Base-by-base conservation (phyloP, 2,797 vertebrate genomes). In the Gallirallus australis region DNA sequence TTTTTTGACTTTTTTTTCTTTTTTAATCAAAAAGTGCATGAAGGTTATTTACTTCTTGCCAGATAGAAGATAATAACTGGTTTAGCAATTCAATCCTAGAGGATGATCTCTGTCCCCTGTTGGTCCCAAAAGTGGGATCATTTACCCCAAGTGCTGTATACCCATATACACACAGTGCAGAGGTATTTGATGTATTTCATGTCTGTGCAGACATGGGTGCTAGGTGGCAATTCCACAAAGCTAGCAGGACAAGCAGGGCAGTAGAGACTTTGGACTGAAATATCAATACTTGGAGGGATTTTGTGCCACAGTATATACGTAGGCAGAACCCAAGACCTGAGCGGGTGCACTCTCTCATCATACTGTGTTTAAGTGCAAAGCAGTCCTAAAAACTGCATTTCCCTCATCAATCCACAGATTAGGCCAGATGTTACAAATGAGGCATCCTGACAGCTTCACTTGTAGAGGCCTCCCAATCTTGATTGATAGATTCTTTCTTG, bases 1-100 rank as follows among this genome's bases (percentile, higher is more conserved):
- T 31, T 33, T 7, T 12, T 11, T 27, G 33, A 3, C 1, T 30
- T 12, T 14, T 12, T 2, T 56, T n/a, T 2, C 16, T 52, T 27
- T 39, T 24, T 68, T 12, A 9, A n/a, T 47, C 27, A 37, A 48
- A 25, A 64, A 30, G 12, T 2, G 6, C n/a, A 11, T 65, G 33
- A 61, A 14, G 33, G 19, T 65, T 48, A 25, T 52, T 66, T 82
- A 24, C 18, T 20, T 21, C 35, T 66, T 45, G 18, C 15, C 17
- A 21, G 30, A 19, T 8, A 16, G 63, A n/a, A 47, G n/a, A 35
- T 75, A 56, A 42, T 57, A 21, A 31, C 37, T 42, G 12, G 31
- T 28, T 60, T 54, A 71, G 31, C 70, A 28, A 9, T 16, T 31
- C 31, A 50, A 0, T 56, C 42, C 27, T 81, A 12, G 52, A 50